A percentile compares a stretch with the other conserved stretches of the same genome.
These are phyloP conservation scores for Zelleria hepariella DNA, from an alignment of 2,888 invertebrate species.

Conservation along the genomic window DNA sequence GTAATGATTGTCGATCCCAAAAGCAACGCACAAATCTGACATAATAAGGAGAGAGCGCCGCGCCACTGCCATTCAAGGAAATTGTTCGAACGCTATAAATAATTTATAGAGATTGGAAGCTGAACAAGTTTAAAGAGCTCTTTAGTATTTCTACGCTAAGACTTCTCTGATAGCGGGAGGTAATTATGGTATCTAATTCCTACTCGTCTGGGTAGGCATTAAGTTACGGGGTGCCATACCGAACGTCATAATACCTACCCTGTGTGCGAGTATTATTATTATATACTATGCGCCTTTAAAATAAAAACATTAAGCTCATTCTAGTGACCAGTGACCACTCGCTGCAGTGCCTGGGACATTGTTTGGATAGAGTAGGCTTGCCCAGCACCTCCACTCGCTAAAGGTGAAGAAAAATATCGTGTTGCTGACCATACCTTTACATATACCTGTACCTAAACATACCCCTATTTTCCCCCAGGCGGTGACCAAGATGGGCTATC, in stretches of 20 bases:
- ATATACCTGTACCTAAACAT: too few relatives aligned
- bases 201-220: constrained; percentile 12
- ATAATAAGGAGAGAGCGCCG: constrained; percentile 40
- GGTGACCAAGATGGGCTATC: constrained; percentile 54
- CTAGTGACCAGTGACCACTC: too few relatives aligned
- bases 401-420: too few relatives aligned
- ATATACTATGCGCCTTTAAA: not conserved
- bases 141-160: constrained; percentile 29
- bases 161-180: too few relatives aligned
- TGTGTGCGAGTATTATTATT: not conserved
- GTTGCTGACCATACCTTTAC: too few relatives aligned
- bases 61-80: constrained; percentile 34
- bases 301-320: too few relatives aligned
- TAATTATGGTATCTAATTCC: constrained; percentile 22
- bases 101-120: constrained; percentile 56
- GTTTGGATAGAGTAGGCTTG: too few relatives aligned
- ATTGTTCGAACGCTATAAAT: constrained; percentile 58
- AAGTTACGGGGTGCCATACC: not conserved
- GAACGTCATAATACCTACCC: not conserved
- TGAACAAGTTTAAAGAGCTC: constrained; percentile 53
- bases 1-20: constrained; percentile 13
- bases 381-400: too few relatives aligned
- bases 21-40: constrained; percentile 45
- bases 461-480: constrained; percentile 31
- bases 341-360: too few relatives aligned